Base-by-base conservation (phyloP, 30 jellyfish, hydroid and myxozoan species). In the Mastigias papua region DNA sequence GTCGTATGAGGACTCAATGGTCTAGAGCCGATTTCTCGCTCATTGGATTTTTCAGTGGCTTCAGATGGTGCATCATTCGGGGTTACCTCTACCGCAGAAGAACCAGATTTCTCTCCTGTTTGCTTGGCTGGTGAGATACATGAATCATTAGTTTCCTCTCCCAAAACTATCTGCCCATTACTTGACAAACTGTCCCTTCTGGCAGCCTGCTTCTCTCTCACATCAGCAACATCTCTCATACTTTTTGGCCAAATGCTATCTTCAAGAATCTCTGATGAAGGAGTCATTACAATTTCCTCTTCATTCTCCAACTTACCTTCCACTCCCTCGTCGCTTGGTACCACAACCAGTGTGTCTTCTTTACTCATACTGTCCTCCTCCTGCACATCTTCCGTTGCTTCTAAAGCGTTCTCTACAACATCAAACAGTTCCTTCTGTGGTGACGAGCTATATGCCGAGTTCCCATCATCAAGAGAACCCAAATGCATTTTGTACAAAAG, bases 361-460 rank as follows among this genome's bases (percentile, higher is more conserved):
- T 62, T 67, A 33, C 66, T 42, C 21, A 81, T 54, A 22, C 64
- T 91, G 7, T 62, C 89, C 61, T 84, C 96, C 34, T 95, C 99
- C n/a, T n/a, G n/a, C 1, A 66, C 69, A 6, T 70, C 97, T 66
- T 95, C 99, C 16, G 94, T 79, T 22, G 51, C 82, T 67, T 89
- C 93, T 21, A 91, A 74, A 0, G 99, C 99, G 62, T 80, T 90
- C 73, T 95, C 99, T 11, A 95, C 99, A 37, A 95, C 94, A 63
- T 95, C 99, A 74, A 84, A 95, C 78, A 72, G 42, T 69, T 69
- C 78, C 48, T 85, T 73, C 69, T 62, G 73, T 31, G 82, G 84
- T 13, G 90, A 77, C n/a, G 88, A 60, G 10, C 20, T 23, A 25
- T 73, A 92, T 19, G 80, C 48, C 22, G 91, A 67, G 63, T 89